Percentiles rank a stretch among this genome's conserved stretches.
Evolutionary conservation across 2,888 invertebrate species (phyloP).

Genomic region (Malthinus seriepunctatus): DNA sequence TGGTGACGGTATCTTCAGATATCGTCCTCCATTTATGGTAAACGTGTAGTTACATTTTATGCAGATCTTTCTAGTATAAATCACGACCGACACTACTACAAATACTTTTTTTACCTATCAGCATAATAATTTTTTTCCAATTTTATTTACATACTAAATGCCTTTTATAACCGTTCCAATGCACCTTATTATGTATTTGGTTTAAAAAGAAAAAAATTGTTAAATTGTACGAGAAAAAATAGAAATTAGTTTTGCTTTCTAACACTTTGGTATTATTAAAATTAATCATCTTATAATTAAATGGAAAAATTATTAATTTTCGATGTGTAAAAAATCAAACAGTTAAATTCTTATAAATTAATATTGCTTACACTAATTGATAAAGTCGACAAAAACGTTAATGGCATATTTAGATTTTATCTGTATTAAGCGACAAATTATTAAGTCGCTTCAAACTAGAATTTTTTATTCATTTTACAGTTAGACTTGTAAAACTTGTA

Average conservation of each 20-base stretch:
- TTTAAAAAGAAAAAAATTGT: background rate
- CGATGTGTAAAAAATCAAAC: background rate
- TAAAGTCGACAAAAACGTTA: constrained; percentile 1
- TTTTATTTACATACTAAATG: background rate
- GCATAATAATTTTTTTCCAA: constrained; percentile 10
- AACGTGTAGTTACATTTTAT: constrained; percentile 26
- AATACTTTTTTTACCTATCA: constrained; percentile 13
- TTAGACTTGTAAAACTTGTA: background rate
- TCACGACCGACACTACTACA: constrained; percentile 19
- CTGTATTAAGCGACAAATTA: constrained; percentile 14
- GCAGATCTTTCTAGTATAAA: constrained; percentile 26
- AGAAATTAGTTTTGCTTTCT: too few species aligned
- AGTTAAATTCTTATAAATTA: constrained; percentile 4
- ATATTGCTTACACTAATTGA: constrained; percentile 4
- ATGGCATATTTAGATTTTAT: constrained; percentile 13
- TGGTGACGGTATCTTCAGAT: constrained; percentile 25
- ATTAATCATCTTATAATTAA: too few species aligned
- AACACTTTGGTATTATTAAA: too few species aligned
- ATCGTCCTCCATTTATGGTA: constrained; percentile 26
- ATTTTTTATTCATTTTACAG: constrained; percentile 8
- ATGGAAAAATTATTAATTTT: too few species aligned
- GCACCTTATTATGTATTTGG: constrained; percentile 1
- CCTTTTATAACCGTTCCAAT: background rate
- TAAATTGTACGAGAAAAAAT: too few species aligned
- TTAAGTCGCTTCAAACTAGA: constrained; percentile 10